Evolutionary conservation across 2,888 invertebrate species (phyloP).

Genomic region (Chrysina gloriosa): DNA sequence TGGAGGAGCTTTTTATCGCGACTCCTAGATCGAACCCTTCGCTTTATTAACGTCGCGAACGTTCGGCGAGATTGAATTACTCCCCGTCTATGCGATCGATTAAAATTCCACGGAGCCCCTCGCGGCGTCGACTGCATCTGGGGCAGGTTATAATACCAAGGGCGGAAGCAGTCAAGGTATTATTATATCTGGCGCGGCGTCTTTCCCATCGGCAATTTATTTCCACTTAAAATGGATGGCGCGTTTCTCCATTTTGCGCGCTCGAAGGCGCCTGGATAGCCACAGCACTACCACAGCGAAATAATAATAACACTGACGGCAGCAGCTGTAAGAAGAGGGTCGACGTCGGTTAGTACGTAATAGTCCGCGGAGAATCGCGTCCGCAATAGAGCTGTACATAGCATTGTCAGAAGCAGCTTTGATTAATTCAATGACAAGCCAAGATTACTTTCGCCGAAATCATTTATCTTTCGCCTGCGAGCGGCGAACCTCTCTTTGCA

Average conservation of each 20-base stretch:
- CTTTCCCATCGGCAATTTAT: slow-evolving; percentile 48
- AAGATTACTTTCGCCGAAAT: slow-evolving; percentile 56
- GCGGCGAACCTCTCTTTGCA: slow-evolving; percentile 1
- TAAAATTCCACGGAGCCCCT: not conserved
- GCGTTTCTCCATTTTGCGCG: slow-evolving; percentile 44
- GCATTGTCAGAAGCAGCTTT: slow-evolving; percentile 57
- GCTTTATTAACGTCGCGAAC: not conserved
- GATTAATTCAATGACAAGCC: slow-evolving; percentile 59
- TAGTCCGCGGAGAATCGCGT: slow-evolving; percentile 47
- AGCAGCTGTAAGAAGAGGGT: not conserved
- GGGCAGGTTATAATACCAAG: not conserved
- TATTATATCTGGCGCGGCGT: not conserved
- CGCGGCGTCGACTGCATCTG: not conserved
- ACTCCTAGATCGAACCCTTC: too few species aligned
- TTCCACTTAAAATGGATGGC: slow-evolving; percentile 51
- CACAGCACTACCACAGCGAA: slow-evolving; percentile 14
- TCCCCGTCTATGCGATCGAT: not conserved
- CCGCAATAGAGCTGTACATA: slow-evolving; percentile 53
- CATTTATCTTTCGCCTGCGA: slow-evolving; percentile 54
- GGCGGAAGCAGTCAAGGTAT: slow-evolving; percentile 9
- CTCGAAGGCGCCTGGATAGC: not conserved
- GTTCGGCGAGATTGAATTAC: not conserved
- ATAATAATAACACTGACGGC: slow-evolving; percentile 1
- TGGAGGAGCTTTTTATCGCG: too few species aligned
- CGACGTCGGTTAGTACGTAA: slow-evolving; percentile 31